Base-by-base conservation (phyloP, 2,113 vertebrate species). In the Trichomycterus rosablanca region DNA sequence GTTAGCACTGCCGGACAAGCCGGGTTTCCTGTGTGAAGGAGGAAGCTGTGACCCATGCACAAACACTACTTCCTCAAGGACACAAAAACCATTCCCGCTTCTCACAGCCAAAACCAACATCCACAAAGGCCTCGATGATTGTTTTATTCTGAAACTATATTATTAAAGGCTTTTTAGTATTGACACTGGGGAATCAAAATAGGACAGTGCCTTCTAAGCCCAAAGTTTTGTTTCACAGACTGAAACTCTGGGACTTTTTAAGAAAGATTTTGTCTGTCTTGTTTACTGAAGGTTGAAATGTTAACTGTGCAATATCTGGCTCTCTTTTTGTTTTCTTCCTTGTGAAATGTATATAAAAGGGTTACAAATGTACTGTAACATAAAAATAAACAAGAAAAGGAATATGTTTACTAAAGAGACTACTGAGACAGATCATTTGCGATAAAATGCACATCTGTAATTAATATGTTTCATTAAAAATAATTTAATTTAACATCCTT, bases 191-290 rank as follows among this genome's bases (percentile, higher is more conserved):
- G 50, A 55, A 20, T 55, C 39, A 19, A 64, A 64, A 72, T 72
- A 59, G 68, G 66, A 64, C 46, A 67, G 70, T 68, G 71, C 66
- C 61, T 73, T 73, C 58, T 66, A 23, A 65, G 60, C 52, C 39
- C 56, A 65, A n/a, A n/a, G n/a, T n/a, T n/a, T n/a, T n/a, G n/a
- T n/a, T n/a, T n/a, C 62, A 18, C 26, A 54, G 26, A 59, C 52
- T 28, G 49, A 55, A 61, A 43, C 56, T 57, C 49, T n/a, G 16
- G 37, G 54, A 59, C 7, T 5, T 44, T 44, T 24, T 46, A n/a
- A 39, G 35, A 45, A 23, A 22, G 55, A 63, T 16, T 15, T n/a
- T n/a, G n/a, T n/a, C n/a, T n/a, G n/a, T n/a, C n/a, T n/a, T n/a
- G n/a, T n/a, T n/a, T n/a, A n/a, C n/a, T n/a, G 11, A 49, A 30